Base-by-base conservation (phyloP, 2,797 vertebrate species). In the Mus minutoides region DNA sequence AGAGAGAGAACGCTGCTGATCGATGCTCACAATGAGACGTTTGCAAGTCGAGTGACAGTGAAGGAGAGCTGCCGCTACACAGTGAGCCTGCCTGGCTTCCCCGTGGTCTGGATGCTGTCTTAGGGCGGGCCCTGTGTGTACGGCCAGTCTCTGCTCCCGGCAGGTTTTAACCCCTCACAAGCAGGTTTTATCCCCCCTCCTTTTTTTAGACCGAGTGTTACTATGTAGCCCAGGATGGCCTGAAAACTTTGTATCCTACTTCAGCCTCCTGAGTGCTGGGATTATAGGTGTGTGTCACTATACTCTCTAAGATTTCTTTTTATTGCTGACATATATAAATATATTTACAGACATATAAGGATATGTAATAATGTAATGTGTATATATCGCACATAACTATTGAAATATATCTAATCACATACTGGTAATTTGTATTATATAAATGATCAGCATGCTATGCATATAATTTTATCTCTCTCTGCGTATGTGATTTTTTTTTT, bases 11-110 rank as follows among this genome's bases (percentile, higher is more conserved):
- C 99, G 0, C 98, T 99, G 0, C 92, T 96, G 76, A 99, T 99
- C 0, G 98, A 99, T 9, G 99, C 99, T 2, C 98, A 97, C 95
- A 99, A 99, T 0, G 99, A 99, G 96, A 99, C 99, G 54, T 99
- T 99, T 37, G 98, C 98, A 92, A 99, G 93, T 97, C 98, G 99
- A 0, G 98, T 99, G 52, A 96, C 98, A 0, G 99, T 99, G 92
- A 97, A 97, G 0, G 99, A 99, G 96, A 98, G 95, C 0, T 99
- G 99, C 88, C 98, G 98, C 96, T 99, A 99, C 97, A 98, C 98
- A 0, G 99, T 99, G 97, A 98, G 99, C 97, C 54, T 67, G 79
- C 31, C 31, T 0, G 8, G 6, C 58, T 19, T 34, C 64, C 46
- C 46, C 46, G 9, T 46, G 76, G 7, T 26, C 58, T 11, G n/a